Conservation (phyloP, 2,797 vertebrate species). For the Leptatherina wallacei region DNA sequence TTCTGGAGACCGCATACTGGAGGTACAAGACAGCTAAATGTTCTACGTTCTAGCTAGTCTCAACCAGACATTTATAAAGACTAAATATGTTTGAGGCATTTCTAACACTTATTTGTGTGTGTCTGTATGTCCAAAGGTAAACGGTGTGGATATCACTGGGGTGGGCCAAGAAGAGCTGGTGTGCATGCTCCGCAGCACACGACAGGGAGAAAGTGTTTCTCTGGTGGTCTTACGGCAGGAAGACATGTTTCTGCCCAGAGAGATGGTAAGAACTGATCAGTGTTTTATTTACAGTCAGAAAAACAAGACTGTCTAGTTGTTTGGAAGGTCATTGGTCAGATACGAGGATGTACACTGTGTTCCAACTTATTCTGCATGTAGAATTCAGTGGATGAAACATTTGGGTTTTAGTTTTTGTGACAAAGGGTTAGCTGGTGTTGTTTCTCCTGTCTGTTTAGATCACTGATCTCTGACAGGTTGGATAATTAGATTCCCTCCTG, state of each 20-base stretch:
- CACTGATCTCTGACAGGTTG: not conserved
- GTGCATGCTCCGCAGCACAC: constrained; percentile 92
- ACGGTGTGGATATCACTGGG: constrained; percentile 90
- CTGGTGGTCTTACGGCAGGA: constrained; percentile 91
- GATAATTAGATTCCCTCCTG: no score
- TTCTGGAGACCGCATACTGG: constrained; percentile 95
- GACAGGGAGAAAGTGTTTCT: constrained; percentile 91
- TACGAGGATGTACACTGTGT: not conserved
- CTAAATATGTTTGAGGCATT: not conserved
- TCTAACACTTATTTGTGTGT: constrained; percentile 3
- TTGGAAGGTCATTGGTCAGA: not conserved
- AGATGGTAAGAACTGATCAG: constrained; percentile 89
- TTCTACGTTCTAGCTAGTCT: not conserved
- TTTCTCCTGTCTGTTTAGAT: no score
- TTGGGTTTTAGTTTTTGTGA: no score
- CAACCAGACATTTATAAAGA: not conserved
- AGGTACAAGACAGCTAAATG: constrained; percentile 81
- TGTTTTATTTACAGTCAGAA: not conserved
- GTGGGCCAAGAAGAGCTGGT: constrained; percentile 95
- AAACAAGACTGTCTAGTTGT: not conserved
- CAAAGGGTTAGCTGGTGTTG: no score
- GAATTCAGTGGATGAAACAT: no score
- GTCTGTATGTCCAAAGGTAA: constrained; percentile 85
- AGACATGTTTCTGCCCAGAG: constrained; percentile 91
- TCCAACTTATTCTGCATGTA: not conserved